Percentiles rank a stretch among this genome's conserved stretches.
These are phyloP conservation scores for Aptenodytes forsteri DNA, from an alignment of 2,113 vertebrate species.

Conservation along the genomic window DNA sequence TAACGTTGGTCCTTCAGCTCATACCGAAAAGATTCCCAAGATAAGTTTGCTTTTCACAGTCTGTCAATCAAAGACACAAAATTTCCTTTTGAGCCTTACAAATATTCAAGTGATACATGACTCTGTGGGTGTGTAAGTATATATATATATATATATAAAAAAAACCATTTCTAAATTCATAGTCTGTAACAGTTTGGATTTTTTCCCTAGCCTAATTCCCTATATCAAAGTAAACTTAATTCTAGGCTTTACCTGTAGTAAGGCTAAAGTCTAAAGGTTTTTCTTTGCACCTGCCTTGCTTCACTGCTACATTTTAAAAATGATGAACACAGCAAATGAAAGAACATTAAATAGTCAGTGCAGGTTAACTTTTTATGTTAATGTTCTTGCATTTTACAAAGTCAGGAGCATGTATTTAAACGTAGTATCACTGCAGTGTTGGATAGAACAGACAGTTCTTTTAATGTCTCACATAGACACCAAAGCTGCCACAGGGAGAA, in stretches of 20 bases:
- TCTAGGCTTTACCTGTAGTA: background rate
- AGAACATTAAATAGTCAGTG: background rate
- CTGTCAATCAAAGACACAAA: background rate
- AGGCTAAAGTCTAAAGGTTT: background rate
- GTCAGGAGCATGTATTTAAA: background rate
- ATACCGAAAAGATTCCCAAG: background rate
- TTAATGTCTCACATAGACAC: background rate
- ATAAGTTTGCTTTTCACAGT: accelerated
- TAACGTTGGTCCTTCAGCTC: background rate
- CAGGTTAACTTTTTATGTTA: background rate
- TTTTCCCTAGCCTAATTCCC: background rate
- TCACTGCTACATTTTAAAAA: background rate
- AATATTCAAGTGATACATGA: background rate
- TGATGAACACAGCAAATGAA: background rate
- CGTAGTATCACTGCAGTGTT: background rate
- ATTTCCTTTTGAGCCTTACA: background rate
- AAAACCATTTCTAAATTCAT: background rate
- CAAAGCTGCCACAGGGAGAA: background rate
- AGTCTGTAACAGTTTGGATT: background rate
- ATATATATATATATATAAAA: background rate
- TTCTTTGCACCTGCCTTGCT: background rate
- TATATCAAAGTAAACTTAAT: background rate
- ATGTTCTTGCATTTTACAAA: background rate
- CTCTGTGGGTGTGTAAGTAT: background rate
- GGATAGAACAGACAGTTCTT: background rate